phyloP scores from a whole-genome alignment of 2,888 invertebrate species.

The Drosophila lacicola region DNA sequence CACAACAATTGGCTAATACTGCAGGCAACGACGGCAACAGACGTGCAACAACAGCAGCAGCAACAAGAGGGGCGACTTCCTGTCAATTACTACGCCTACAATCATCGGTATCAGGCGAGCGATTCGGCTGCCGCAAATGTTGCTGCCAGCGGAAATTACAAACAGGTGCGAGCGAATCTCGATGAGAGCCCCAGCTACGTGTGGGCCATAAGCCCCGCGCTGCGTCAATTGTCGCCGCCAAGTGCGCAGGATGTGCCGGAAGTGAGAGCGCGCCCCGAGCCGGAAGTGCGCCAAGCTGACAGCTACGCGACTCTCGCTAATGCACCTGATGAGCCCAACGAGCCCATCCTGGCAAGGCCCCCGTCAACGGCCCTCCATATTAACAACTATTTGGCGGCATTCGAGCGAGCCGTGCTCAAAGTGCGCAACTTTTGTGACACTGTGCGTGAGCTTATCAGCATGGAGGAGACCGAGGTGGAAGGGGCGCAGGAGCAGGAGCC shows the following conservation, averaged over 20 bases:
- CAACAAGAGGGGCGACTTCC: slow-evolving; percentile 58
- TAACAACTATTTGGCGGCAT: slow-evolving; percentile 60
- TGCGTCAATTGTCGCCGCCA: slow-evolving; percentile 46
- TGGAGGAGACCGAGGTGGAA: slow-evolving; percentile 18
- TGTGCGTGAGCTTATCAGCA: slow-evolving; percentile 65
- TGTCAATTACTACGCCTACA: slow-evolving; percentile 78
- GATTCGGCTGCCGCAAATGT: slow-evolving; percentile 10
- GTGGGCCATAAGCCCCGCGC: slow-evolving; percentile 63
- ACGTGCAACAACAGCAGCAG: slow-evolving; percentile 26
- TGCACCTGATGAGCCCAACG: slow-evolving; percentile 25
- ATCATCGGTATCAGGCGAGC: slow-evolving; percentile 66
- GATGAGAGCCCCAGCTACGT: slow-evolving; percentile 60
- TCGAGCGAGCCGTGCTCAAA: slow-evolving; percentile 62
- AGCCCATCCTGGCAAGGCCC: slow-evolving; percentile 15
- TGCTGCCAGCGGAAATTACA: slow-evolving; percentile 72
- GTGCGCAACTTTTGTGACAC: slow-evolving; percentile 70
- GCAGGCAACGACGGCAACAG: slow-evolving; percentile 68
- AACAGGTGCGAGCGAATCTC: slow-evolving; percentile 54
- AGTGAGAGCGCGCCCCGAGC: slow-evolving; percentile 32
- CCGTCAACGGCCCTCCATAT: slow-evolving; percentile 25
- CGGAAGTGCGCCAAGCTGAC: slow-evolving; percentile 48
- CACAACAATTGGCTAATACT: slow-evolving; percentile 78
- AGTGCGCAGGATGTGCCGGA: slow-evolving; percentile 20
- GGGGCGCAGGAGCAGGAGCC: not conserved
- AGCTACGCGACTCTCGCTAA: slow-evolving; percentile 32